These are phyloP conservation scores for Zosterops hypoxanthus DNA, from an alignment of 2,113 vertebrate genomes.

Conservation along the genomic window DNA sequence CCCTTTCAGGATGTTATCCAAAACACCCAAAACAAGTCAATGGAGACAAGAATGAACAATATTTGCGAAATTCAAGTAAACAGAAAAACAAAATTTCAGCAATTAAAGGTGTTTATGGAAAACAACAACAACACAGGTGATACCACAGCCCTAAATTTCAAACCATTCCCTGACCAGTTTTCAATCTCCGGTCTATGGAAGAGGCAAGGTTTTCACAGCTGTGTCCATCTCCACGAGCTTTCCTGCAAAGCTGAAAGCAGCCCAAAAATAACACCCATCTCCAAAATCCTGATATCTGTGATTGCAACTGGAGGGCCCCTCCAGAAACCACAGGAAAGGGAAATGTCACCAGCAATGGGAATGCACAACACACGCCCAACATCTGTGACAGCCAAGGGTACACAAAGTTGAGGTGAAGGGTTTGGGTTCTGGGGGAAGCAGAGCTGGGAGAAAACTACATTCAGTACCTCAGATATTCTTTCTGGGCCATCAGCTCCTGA, in stretches of 20 bases:
- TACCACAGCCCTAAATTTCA: neutral
- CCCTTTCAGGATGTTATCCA: neutral
- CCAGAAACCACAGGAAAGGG: neutral
- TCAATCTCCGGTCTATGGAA: neutral
- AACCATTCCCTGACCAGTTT: neutral
- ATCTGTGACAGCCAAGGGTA: neutral
- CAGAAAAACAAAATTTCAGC: neutral
- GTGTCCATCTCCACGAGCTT: neutral
- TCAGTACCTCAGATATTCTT: neutral
- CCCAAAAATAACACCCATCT: too few relatives aligned
- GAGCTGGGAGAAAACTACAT: neutral
- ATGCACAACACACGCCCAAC: neutral
- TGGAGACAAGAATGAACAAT: neutral
- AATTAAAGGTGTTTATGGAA: neutral
- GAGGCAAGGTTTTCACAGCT: neutral
- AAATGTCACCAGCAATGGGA: neutral
- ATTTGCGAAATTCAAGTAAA: neutral
- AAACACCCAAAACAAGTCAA: neutral
- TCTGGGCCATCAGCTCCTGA: neutral
- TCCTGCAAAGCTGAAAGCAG: neutral
- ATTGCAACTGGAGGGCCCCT: neutral
- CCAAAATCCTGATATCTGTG: neutral
- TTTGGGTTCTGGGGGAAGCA: neutral
- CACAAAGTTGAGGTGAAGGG: neutral
- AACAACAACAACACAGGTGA: rapidly evolving